Conservation (phyloP, 2,888 invertebrate species). For the Orchesella flavescens region DNA sequence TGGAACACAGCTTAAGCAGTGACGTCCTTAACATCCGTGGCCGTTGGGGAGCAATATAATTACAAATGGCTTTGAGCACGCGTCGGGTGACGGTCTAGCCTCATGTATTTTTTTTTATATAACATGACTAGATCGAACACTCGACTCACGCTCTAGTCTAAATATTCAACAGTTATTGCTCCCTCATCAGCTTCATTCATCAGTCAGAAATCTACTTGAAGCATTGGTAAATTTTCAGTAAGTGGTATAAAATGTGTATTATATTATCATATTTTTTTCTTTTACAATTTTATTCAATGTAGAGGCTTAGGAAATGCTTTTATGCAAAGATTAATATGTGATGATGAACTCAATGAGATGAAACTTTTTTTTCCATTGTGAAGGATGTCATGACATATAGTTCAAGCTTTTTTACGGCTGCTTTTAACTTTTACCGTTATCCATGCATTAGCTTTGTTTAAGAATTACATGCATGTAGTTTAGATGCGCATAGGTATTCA, state of each 20-base stretch:
- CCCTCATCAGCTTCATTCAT: background rate
- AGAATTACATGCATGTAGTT: too few relatives aligned
- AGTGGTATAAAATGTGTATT: too few relatives aligned
- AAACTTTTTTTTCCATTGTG: background rate
- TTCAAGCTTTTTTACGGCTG: too few relatives aligned
- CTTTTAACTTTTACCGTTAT: too few relatives aligned
- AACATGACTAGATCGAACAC: conserved; percentile 72
- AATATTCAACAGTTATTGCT: conserved; percentile 27
- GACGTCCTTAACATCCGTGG: background rate
- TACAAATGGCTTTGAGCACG: conserved; percentile 65
- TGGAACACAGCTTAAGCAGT: too few relatives aligned
- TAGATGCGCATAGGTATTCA: too few relatives aligned
- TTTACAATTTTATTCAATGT: background rate
- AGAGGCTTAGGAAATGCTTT: background rate
- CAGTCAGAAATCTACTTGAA: background rate
- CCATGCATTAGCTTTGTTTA: too few relatives aligned
- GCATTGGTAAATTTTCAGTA: too few relatives aligned
- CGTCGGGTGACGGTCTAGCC: conserved; percentile 72
- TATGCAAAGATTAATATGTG: too few relatives aligned
- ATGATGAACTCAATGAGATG: too few relatives aligned
- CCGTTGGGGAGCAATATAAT: background rate
- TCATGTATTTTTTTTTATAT: conserved; percentile 54
- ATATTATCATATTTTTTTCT: too few relatives aligned
- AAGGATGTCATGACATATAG: too few relatives aligned
- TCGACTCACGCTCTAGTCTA: conserved; percentile 71